These are phyloP conservation scores for Sphinx pinastri DNA, from an alignment of 2,888 invertebrate species.

Conservation along the genomic window DNA sequence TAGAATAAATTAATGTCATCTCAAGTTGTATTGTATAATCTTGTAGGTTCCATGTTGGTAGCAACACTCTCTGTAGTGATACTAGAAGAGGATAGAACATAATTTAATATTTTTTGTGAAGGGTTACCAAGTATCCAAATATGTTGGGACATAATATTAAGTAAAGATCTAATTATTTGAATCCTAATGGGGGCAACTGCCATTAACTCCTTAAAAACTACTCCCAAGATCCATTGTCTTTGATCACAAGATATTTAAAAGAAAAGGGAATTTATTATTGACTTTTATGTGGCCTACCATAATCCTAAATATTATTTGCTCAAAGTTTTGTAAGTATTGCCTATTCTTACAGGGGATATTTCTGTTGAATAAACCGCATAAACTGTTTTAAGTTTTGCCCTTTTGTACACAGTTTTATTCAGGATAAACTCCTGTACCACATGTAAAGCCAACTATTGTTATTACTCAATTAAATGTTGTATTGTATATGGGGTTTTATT, in stretches of 20 bases:
- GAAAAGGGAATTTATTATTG: background rate
- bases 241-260: too few relatives aligned
- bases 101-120: background rate
- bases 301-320: background rate
- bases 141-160: background rate
- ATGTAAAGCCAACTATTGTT: conserved; percentile 8
- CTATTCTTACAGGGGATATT: background rate
- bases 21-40: background rate
- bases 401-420: background rate
- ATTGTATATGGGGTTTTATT: background rate
- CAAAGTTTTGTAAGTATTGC: background rate
- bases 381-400: background rate
- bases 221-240: background rate
- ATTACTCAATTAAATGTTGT: conserved; percentile 11
- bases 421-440: background rate
- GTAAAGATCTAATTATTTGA: too few relatives aligned
- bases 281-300: background rate
- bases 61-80: background rate
- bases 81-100: background rate
- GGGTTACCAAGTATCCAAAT: background rate
- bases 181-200: background rate
- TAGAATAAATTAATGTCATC: background rate
- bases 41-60: background rate
- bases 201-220: background rate
- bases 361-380: background rate